Conservation (phyloP, 2,888 invertebrate genomes). For the Emmelina monodactyla region DNA sequence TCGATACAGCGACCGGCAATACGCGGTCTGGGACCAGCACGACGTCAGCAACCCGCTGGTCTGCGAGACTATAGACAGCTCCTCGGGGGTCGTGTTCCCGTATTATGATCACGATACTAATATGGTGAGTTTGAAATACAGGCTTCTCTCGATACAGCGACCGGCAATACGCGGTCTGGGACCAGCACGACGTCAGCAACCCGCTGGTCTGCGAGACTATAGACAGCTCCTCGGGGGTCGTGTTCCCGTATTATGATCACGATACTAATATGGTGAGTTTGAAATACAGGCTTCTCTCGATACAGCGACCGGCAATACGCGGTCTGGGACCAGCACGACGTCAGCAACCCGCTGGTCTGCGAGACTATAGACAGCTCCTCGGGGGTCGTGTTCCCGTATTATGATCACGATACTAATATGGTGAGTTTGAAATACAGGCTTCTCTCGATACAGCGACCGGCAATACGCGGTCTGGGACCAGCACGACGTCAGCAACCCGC, state of each 20-base stretch:
- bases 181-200: constrained; percentile 72
- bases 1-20: constrained; percentile 91
- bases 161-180: constrained; percentile 89
- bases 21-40: constrained; percentile 84
- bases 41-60: constrained; percentile 70
- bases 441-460: constrained; percentile 91
- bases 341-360: constrained; percentile 70
- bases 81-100: constrained; percentile 89
- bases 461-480: constrained; percentile 90
- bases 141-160: constrained; percentile 95
- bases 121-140: constrained; percentile 82
- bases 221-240: constrained; percentile 84
- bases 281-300: constrained; percentile 94
- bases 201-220: constrained; percentile 77
- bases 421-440: constrained; percentile 89
- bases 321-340: constrained; percentile 79
- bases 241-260: constrained; percentile 92
- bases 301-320: constrained; percentile 94
- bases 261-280: constrained; percentile 87
- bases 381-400: constrained; percentile 91
- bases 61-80: constrained; percentile 81
- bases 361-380: constrained; percentile 85
- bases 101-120: constrained; percentile 93
- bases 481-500: constrained; percentile 70
- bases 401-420: constrained; percentile 91